Evolutionary conservation across 1,140 invertebrate species (phyloP).

Genomic region (Papilio glaucus): DNA sequence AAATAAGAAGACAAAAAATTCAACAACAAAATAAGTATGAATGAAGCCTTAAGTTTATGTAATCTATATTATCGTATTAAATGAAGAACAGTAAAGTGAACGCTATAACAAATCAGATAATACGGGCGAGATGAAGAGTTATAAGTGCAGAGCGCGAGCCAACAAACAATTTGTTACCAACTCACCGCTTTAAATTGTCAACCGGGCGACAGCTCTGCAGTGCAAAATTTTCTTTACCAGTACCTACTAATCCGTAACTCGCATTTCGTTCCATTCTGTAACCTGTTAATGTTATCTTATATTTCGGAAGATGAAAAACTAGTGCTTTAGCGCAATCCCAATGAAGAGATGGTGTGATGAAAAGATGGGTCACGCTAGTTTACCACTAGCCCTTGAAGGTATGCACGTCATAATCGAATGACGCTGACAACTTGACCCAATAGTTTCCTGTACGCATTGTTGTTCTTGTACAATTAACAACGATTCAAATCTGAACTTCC

Average conservation of each 20-base stretch:
- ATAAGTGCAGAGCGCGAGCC: neutral
- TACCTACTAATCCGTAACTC: constrained; percentile 7
- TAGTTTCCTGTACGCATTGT: too few relatives aligned
- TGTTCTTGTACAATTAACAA: too few relatives aligned
- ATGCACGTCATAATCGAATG: too few relatives aligned
- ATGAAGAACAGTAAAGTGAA: neutral
- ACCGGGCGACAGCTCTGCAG: neutral
- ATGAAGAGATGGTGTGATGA: too few relatives aligned
- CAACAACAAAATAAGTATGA: too few relatives aligned
- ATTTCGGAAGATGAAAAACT: neutral
- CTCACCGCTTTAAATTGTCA: constrained; percentile 7
- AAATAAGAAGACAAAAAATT: too few relatives aligned
- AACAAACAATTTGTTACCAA: constrained; percentile 10
- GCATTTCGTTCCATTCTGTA: neutral
- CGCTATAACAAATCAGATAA: neutral
- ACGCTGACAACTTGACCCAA: too few relatives aligned
- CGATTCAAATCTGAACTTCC: too few relatives aligned
- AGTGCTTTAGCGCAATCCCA: neutral
- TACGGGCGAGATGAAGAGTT: neutral
- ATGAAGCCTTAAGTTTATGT: too few relatives aligned
- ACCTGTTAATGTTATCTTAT: neutral
- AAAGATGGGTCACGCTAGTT: too few relatives aligned
- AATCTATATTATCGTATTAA: too few relatives aligned
- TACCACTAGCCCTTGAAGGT: too few relatives aligned
- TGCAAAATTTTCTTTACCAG: constrained; percentile 16